Evolutionary conservation across 2,113 vertebrate genomes (phyloP), one percentile per base, ranked within the genome.

Genomic region (Erinaceus europaeus): DNA sequence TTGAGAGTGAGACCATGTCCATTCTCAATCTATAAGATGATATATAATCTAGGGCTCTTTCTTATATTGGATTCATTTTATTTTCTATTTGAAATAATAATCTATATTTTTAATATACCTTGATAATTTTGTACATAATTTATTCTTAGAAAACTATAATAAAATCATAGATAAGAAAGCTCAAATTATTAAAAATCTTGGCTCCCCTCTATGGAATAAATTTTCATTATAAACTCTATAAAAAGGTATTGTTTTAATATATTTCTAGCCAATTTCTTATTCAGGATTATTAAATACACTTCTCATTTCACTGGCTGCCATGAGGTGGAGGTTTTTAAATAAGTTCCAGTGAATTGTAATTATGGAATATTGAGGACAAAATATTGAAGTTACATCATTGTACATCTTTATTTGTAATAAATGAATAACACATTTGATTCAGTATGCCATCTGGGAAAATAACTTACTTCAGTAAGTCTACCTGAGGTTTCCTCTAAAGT

Each of bases 361-460:
- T 88, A 59, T 88, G 34, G 21, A 7, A 13, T 90, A 73, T 74
- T 44, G 57, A 44, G 87, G 44, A 82, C 1, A 92, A 79, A 74
- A 80, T 84, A 86, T 78, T 71, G 18, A 88, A 77, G 34, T 83
- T 59, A 68, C 42, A 73, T 69, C 52, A 84, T 77, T 74, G 3
- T 79, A 62, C 44, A 21, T 77, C 52, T 93, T 27, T 87, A 23
- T 74, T 84, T 86, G 36, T 8, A 84, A 44, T 74, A 27, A 90
- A 86, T 90, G 55, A 85, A 62, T 85, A 84, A 83, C 12, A 83
- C 13, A 74, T 94, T 92, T 79, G 75, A 83, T 90, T 85, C 34
- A 65, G 27, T 44, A 71, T 44, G 78, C 25, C 77, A 78, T 80
- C 79, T 85, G 13, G 44, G 52, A 42, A 94, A 93, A 91, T 88